These are phyloP conservation scores for Sebastiscus albofasciatus DNA, from an alignment of 2,797 vertebrate species.

Conservation along the genomic window DNA sequence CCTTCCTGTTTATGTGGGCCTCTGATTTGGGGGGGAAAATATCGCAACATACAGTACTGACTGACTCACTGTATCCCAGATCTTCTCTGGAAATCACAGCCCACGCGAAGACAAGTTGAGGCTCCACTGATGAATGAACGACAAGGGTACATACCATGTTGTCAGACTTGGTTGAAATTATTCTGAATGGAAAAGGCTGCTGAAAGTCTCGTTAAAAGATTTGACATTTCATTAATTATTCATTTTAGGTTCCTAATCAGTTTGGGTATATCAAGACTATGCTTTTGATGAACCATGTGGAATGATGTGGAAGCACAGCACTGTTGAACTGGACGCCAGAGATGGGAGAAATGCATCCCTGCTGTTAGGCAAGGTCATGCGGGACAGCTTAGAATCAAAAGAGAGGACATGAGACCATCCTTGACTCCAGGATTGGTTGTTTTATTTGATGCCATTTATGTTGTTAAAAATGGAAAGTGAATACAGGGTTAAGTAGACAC, in stretches of 20 bases:
- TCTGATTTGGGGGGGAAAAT: conserved; percentile 24
- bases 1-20: not conserved
- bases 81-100: not conserved
- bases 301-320: not conserved
- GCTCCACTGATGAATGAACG: not conserved
- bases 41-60: not conserved
- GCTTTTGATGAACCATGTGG: not conserved
- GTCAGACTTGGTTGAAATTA: not conserved
- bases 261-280: not conserved
- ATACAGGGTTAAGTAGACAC: not conserved
- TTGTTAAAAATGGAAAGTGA: not conserved
- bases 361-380: not conserved
- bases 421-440: not conserved
- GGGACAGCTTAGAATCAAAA: not conserved
- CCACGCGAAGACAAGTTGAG: not conserved
- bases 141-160: not conserved
- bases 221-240: not conserved
- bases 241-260: not conserved
- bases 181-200: not conserved
- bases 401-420: not conserved
- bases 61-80: conserved; percentile 12
- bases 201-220: not conserved
- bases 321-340: not conserved
- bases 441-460: not conserved
- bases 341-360: not conserved